Base-by-base conservation (phyloP, 2,888 invertebrate genomes). In the Oscheius myriophilus region DNA sequence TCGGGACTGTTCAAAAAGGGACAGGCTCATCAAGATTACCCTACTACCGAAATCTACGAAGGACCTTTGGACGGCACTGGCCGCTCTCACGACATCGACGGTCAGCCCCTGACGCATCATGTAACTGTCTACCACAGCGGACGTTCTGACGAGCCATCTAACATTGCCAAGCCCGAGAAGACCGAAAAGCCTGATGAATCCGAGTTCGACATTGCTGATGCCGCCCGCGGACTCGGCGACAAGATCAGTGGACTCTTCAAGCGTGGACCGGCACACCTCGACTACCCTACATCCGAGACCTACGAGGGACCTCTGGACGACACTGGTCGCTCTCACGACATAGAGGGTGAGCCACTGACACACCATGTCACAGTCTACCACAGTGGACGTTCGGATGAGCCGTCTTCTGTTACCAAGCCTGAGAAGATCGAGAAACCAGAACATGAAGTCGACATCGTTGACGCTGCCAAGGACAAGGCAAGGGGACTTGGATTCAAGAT, bases 1-100 rank as follows among this genome's bases (percentile, higher is more conserved):
- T 64, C 74, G 26, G 76, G 79, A 49, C 61, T 78, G 23, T 78
- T 78, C 78, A 75, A 73, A 62, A 69, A 67, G 49, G 67, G 63
- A 11, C 52, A 66, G 7, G 65, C 78, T 65, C 79, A 79, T 33
- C 53, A 43, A 18, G 75, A 78, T 63, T 78, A 76, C 54, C 80
- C 43, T 21, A 51, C 58, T 26, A 68, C 73, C 51, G 78, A 73
- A 16, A 42, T 42, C 53, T 77, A 70, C 62, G 69, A 70, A 26
- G 77, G 77, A 53, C 75, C 75, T 43, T 26, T 77, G 43, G 71
- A 73, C 26, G 49, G 55, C 53, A 71, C 71, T 49, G 49, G 52
- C 7, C 41, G 67, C n/a, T 18, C 55, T 12, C 3, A 7, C n/a
- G 63, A 69, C 42, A 62, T 74, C 39, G 70, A 74, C 16, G 73